Conservation (phyloP, 2,797 vertebrate species). For the Chelidonichthys spinosus region DNA sequence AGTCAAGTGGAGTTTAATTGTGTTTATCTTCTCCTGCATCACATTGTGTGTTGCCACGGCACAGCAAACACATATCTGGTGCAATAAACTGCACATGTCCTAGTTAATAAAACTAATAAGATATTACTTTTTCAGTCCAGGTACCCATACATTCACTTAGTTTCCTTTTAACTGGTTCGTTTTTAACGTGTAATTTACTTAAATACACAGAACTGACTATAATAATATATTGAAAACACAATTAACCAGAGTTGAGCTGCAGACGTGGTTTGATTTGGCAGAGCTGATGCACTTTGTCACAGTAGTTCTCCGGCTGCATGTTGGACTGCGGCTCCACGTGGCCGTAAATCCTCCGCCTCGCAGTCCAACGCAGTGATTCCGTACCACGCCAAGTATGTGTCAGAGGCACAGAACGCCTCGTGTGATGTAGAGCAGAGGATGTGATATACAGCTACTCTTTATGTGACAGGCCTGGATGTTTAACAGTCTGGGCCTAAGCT, state of each 20-base stretch:
- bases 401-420: conserved; percentile 44
- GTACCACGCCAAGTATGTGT: conserved; percentile 59
- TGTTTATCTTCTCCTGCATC: background rate
- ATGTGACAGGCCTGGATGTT: conserved; percentile 3
- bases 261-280: conserved; percentile 84
- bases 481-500: background rate
- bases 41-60: conserved; percentile 1
- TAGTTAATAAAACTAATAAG: no score
- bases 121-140: no score
- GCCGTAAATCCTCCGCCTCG: conserved; percentile 67
- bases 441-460: background rate
- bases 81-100: background rate
- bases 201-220: background rate
- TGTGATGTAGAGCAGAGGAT: background rate
- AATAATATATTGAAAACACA: background rate
- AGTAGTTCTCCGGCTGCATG: conserved; percentile 76
- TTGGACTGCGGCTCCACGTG: conserved; percentile 74
- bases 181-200: background rate
- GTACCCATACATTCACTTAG: background rate
- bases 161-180: background rate
- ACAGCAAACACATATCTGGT: background rate
- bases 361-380: conserved; percentile 73
- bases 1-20: background rate
- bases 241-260: conserved; percentile 65
- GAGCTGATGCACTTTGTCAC: conserved; percentile 85